Base-by-base conservation (phyloP, 2,888 invertebrate species). In the Charanyca ferruginea region DNA sequence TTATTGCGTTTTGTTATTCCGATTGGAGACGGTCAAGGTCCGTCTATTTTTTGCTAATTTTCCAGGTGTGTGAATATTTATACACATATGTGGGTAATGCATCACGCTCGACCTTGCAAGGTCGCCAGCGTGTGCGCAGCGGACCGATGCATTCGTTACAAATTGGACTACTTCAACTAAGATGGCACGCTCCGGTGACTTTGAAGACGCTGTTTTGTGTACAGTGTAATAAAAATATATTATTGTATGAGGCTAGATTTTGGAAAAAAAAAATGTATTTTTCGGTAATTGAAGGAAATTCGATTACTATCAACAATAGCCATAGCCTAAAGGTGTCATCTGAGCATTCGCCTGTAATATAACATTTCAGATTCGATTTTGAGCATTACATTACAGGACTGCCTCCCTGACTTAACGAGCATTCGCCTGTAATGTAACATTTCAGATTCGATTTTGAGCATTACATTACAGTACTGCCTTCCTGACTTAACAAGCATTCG, bases 81-180 rank as follows among this genome's bases (percentile, higher is more conserved):
- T 80, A n/a, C n/a, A n/a, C n/a, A n/a, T n/a, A 62, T 47, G 7
- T 63, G 55, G 54, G 53, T 61, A 67, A 66, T 18, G 60, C 55
- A 77, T 80, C 70, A 69, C 69, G 67, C 67, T 66, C 80, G 87
- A 87, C 87, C 87, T 86, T 87, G 87, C 87, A 84, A 87, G 87
- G 87, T 86, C 87, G 77, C 62, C 55, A 49, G 71, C 74, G 67
- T 60, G 72, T 81, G 79, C 74, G 80, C 77, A 73, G 58, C 67
- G 45, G 69, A 70, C 65, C 81, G 72, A 60, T 70, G 69, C 67
- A 75, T 68, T 70, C 72, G 61, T 74, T 70, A 68, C 69, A 66
- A 78, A 80, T 83, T 72, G 74, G 59, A 80, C 63, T 54, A 61
- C 63, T 60, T 53, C 38, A 65, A 60, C 61, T 42, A 62, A 78